phyloP scores from a whole-genome alignment of 1,140 invertebrate genomes.

The Drosophila prosaltans region DNA sequence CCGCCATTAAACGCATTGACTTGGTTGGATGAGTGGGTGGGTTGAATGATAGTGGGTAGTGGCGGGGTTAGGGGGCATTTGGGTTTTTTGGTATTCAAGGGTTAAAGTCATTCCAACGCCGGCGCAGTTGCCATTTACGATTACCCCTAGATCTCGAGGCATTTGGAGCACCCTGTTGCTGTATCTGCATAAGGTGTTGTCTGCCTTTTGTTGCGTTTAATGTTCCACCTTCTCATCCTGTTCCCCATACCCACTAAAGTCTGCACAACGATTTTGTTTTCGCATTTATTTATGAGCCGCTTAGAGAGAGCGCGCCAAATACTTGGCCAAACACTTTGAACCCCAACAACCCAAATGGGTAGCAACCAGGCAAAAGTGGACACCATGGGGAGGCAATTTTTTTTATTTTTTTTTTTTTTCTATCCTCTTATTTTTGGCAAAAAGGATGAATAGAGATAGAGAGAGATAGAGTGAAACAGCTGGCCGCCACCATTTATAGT shows the following conservation, averaged over 20 bases:
- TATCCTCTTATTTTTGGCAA: background rate
- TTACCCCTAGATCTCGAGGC: slow-evolving; percentile 10
- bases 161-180: slow-evolving; percentile 58
- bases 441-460: slow-evolving; percentile 1
- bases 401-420: slow-evolving; percentile 1
- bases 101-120: slow-evolving; percentile 69
- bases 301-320: slow-evolving; percentile 69
- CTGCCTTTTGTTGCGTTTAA: slow-evolving; percentile 36
- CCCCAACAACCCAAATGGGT: slow-evolving; percentile 38
- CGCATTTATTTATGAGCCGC: slow-evolving; percentile 79
- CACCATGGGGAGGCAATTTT: slow-evolving; percentile 27
- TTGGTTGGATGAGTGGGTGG: slow-evolving; percentile 11
- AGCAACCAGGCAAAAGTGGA: slow-evolving; percentile 31
- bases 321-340: slow-evolving; percentile 76
- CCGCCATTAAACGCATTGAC: slow-evolving; percentile 66
- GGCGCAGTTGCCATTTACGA: slow-evolving; percentile 40
- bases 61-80: slow-evolving; percentile 10
- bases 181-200: slow-evolving; percentile 55
- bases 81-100: slow-evolving; percentile 47
- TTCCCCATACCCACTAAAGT: slow-evolving; percentile 17
- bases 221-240: background rate
- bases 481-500: slow-evolving; percentile 23
- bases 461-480: slow-evolving; percentile 30
- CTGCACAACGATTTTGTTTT: slow-evolving; percentile 74
- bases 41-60: background rate